These are phyloP conservation scores for Callospermophilus lateralis DNA, from an alignment of 2,113 vertebrate genomes.

Conservation along the genomic window DNA sequence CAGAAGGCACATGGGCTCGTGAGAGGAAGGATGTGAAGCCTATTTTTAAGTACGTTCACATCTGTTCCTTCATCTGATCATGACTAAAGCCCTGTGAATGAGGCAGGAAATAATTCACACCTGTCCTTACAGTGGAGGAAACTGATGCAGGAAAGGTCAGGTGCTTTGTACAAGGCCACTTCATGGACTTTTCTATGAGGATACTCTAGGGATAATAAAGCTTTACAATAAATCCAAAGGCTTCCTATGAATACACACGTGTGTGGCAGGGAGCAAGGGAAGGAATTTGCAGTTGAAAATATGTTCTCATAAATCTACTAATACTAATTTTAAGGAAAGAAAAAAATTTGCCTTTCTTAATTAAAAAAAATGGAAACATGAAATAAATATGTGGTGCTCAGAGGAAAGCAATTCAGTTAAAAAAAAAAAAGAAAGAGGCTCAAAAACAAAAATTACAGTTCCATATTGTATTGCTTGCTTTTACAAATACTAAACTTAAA, in stretches of 20 bases:
- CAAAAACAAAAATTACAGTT: neutral
- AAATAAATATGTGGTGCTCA: neutral
- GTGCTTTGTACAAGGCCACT: neutral
- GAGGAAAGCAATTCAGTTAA: neutral
- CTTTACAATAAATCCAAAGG: neutral
- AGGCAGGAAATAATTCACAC: neutral
- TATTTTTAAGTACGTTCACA: neutral
- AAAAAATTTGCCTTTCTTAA: neutral
- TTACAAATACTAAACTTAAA: neutral
- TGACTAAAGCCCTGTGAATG: neutral
- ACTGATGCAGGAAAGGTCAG: neutral
- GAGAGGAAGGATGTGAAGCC: neutral
- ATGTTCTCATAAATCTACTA: neutral
- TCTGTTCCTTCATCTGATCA: neutral
- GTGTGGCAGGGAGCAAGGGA: neutral
- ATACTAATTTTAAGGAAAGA: neutral
- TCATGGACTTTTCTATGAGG: neutral
- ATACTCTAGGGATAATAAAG: neutral
- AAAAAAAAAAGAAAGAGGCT: neutral
- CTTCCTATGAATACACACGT: neutral
- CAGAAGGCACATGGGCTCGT: rapidly evolving
- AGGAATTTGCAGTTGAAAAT: neutral
- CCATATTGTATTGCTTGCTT: neutral
- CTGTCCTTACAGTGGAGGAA: neutral
- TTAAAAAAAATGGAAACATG: neutral